These are phyloP conservation scores for Spheniscus humboldti DNA, from an alignment of 2,797 vertebrate species.

Conservation along the genomic window DNA sequence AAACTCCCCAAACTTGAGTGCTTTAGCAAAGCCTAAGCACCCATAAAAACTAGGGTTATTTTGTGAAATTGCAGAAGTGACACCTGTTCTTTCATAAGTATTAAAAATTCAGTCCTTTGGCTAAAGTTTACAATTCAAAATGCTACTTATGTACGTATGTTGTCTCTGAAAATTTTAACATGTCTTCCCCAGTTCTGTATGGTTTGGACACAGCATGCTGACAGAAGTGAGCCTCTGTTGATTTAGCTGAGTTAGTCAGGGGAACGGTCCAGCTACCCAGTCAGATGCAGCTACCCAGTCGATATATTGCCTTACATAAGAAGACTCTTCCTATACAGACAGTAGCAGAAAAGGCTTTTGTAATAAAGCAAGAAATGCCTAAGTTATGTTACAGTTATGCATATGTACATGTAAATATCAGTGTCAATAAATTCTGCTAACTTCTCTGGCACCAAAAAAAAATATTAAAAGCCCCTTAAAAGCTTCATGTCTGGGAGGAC, in stretches of 20 bases:
- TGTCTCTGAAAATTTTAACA: background rate
- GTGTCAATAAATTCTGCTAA: background rate
- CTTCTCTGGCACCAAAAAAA: background rate
- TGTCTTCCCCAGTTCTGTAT: background rate
- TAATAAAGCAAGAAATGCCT: background rate
- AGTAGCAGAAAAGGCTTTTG: background rate
- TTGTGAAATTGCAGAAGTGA: background rate
- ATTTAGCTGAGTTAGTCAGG: background rate
- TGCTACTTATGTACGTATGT: background rate
- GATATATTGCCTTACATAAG: background rate
- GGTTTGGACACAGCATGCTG: background rate
- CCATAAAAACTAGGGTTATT: accelerated
- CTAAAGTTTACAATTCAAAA: background rate
- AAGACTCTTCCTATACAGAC: background rate
- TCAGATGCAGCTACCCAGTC: background rate
- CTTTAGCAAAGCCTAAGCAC: background rate
- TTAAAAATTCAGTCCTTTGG: background rate
- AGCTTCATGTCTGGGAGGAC: background rate
- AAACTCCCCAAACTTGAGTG: background rate
- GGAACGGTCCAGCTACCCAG: background rate
- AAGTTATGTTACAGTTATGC: background rate
- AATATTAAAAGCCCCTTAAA: background rate
- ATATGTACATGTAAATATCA: background rate
- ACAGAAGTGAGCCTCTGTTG: background rate
- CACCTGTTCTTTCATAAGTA: background rate